Conservation (phyloP, 2,797 vertebrate species). For the Hapalemur alaotrensis region DNA sequence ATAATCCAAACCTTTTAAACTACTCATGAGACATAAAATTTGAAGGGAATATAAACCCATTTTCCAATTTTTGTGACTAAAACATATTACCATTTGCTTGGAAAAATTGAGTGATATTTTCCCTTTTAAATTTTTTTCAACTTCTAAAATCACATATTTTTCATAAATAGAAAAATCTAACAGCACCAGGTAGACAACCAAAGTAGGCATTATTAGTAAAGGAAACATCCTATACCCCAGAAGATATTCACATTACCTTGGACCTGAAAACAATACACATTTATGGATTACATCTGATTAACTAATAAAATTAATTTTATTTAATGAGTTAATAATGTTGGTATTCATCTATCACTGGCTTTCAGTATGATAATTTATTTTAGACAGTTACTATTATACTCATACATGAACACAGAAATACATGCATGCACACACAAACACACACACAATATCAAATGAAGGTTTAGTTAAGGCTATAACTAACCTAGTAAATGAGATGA, state of each 20-base stretch:
- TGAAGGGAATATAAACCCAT: not conserved
- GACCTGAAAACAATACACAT: not conserved
- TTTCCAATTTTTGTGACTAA: conserved; percentile 49
- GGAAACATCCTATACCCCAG: not conserved
- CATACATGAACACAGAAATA: not conserved
- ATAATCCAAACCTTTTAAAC: conserved; percentile 27
- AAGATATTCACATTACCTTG: not conserved
- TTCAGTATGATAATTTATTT: not conserved
- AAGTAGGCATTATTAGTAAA: not conserved
- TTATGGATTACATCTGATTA: not conserved
- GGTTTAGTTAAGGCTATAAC: conserved; percentile 1
- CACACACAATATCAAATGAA: not conserved
- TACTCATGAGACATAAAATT: not conserved
- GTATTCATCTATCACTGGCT: not conserved
- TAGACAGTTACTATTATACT: not conserved
- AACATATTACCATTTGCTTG: not conserved
- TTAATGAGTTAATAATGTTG: not conserved
- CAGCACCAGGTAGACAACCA: not conserved
- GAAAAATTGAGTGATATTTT: not conserved
- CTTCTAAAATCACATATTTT: not conserved
- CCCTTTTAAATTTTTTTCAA: not conserved
- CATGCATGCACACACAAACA: not conserved
- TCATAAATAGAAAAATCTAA: not conserved
- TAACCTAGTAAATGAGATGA: conserved; percentile 22
- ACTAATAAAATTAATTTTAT: conserved; percentile 1